phyloP scores from a whole-genome alignment of 1,140 invertebrate genomes.

The Pseudomyrmex flavicornis region DNA sequence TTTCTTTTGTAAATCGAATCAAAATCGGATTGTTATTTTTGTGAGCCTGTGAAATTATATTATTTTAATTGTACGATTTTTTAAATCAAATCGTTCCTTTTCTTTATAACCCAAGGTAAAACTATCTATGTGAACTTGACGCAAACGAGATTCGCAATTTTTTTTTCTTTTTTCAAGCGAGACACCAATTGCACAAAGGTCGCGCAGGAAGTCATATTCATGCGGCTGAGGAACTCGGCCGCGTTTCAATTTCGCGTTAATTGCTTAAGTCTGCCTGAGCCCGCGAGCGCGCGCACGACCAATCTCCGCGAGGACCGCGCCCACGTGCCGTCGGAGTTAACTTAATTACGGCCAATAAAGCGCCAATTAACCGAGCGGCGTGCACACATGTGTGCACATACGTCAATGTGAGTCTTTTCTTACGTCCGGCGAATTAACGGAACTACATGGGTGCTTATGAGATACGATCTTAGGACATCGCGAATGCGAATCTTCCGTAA shows the following conservation, averaged over 20 bases:
- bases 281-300: conserved; percentile 59
- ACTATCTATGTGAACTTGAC: no score
- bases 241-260: conserved; percentile 52
- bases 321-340: conserved; percentile 75
- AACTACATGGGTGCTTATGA: neutral
- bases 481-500: neutral
- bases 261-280: conserved; percentile 53
- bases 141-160: no score
- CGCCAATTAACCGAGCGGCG: conserved; percentile 77
- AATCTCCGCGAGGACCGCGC: conserved; percentile 68
- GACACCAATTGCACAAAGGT: neutral
- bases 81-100: no score
- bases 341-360: conserved; percentile 82
- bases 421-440: conserved; percentile 71
- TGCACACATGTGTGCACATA: conserved; percentile 23
- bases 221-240: conserved; percentile 6
- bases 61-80: no score
- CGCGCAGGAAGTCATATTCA: conserved; percentile 1
- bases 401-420: neutral
- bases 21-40: no score
- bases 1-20: neutral
- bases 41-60: no score
- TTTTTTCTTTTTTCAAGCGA: no score
- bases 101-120: no score
- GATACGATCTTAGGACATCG: neutral